These are phyloP conservation scores for Astropecten irregularis DNA, from an alignment of 53 echinoderm and acorn worm species.

Conservation along the genomic window DNA sequence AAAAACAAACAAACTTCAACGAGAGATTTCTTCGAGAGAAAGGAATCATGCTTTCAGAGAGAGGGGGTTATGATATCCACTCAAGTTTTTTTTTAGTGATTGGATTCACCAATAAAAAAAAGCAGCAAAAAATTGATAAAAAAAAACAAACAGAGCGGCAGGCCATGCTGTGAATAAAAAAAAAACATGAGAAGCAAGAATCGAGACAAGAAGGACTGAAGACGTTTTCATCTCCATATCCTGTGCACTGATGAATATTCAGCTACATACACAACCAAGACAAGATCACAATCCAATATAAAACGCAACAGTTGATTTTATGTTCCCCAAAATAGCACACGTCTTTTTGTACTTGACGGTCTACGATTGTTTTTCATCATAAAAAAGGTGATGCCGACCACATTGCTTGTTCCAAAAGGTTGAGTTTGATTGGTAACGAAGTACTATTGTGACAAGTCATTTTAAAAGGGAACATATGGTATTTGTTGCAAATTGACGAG, in stretches of 20 bases:
- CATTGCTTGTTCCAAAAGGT: too few species aligned
- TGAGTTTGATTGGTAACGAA: too few species aligned
- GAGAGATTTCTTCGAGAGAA: constrained; percentile 24
- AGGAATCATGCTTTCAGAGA: constrained; percentile 53
- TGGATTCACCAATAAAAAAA: constrained; percentile 17
- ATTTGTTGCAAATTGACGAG: too few species aligned
- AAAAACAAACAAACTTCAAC: constrained; percentile 56
- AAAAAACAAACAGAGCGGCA: constrained; percentile 32
- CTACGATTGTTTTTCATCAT: too few species aligned
- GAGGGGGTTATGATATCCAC: constrained; percentile 35
- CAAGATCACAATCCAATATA: background rate
- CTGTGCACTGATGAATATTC: constrained; percentile 27
- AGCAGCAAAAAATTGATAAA: constrained; percentile 34
- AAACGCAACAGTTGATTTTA: too few species aligned
- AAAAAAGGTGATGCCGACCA: too few species aligned
- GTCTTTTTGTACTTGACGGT: too few species aligned
- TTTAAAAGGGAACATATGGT: too few species aligned
- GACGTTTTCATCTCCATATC: constrained; percentile 23
- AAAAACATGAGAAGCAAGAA: constrained; percentile 11
- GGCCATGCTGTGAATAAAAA: constrained; percentile 54
- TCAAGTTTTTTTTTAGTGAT: background rate
- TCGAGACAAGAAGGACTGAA: constrained; percentile 7
- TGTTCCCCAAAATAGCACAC: too few species aligned
- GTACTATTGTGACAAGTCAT: too few species aligned
- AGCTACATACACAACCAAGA: constrained; percentile 58